Evolutionary conservation across 1,140 invertebrate species (phyloP).

Genomic region (Drosophila suzukii): DNA sequence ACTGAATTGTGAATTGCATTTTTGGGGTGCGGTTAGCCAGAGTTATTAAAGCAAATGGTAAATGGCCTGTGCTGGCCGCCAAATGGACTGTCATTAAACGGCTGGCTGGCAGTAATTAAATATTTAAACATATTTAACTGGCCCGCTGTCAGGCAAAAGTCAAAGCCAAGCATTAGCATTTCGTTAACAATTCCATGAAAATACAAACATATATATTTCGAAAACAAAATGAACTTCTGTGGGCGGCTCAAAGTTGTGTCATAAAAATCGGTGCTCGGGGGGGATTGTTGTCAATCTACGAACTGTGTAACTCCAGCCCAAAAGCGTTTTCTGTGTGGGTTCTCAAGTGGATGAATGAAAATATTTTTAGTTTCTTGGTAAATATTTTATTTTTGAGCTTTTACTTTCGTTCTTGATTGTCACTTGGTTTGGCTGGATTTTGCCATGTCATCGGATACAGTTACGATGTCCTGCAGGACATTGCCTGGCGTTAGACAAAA

Average conservation of each 20-base stretch:
- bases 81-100: slow-evolving; percentile 60
- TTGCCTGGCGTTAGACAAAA: slow-evolving; percentile 26
- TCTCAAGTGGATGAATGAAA: slow-evolving; percentile 12
- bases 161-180: slow-evolving; percentile 63
- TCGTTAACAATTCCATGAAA: slow-evolving; percentile 44
- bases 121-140: slow-evolving; percentile 61
- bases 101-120: slow-evolving; percentile 68
- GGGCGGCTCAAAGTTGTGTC: slow-evolving; percentile 27
- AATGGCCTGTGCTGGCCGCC: slow-evolving; percentile 25
- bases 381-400: slow-evolving; percentile 22
- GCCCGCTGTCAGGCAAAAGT: slow-evolving; percentile 45
- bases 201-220: slow-evolving; percentile 16
- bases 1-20: slow-evolving; percentile 51
- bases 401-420: slow-evolving; percentile 22
- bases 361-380: slow-evolving; percentile 20
- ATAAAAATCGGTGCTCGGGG: background rate
- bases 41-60: slow-evolving; percentile 57
- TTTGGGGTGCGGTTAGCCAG: slow-evolving; percentile 52
- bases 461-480: slow-evolving; percentile 32
- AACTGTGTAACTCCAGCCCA: background rate
- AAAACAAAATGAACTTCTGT: slow-evolving; percentile 15
- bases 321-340: slow-evolving; percentile 16
- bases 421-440: slow-evolving; percentile 24
- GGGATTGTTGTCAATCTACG: slow-evolving; percentile 9
- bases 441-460: slow-evolving; percentile 17